Evolutionary conservation across 1,140 invertebrate species (phyloP), one percentile per base, ranked within the genome.

Genomic region (Drosophila tristis): DNA sequence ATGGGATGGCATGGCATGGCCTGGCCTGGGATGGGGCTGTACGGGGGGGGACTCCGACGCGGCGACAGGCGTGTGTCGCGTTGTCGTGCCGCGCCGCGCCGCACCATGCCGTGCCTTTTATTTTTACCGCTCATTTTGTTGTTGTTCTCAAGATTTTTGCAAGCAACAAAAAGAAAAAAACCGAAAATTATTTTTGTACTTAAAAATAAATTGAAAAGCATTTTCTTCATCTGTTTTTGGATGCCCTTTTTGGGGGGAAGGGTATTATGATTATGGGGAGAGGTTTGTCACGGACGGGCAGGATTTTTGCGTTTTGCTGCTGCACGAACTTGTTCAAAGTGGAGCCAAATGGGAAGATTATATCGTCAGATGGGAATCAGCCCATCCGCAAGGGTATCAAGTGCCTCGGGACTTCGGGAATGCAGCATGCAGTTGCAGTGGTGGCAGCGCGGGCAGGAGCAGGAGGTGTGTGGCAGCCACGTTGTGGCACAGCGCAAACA

Each of bases 151-250:
- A 39, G 35, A 39, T 39, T 39, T 39, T 39, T 13, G 48, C 53
- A 43, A 35, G 61, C 49, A 54, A 43, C 45, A 49, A 7, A 62
- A 63, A 42, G 35, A 26, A n/a, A 50, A 58, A 39, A 74, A 45
- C 53, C 51, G 26, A 57, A 80, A 82, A 89, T 89, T 89, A 89
- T 89, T 89, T 89, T 89, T 51, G 84, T 89, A 89, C 84, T 89
- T 89, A 89, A 90, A 89, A 89, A 89, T 89, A 89, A 89, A 89
- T 89, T 89, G 85, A 90, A 87, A 89, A 90, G 73, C 85, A 89
- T 89, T 89, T 89, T 89, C 79, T 70, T 89, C 79, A 82, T 79
- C 75, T 87, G 65, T 78, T 75, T 81, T 71, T 72, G 35, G 11
- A 39, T 39, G 35, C 35, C 35, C 35, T 13, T 39, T 5, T 13